Base-by-base conservation (phyloP, 2,113 vertebrate genomes). In the Austrofundulus limnaeus region DNA sequence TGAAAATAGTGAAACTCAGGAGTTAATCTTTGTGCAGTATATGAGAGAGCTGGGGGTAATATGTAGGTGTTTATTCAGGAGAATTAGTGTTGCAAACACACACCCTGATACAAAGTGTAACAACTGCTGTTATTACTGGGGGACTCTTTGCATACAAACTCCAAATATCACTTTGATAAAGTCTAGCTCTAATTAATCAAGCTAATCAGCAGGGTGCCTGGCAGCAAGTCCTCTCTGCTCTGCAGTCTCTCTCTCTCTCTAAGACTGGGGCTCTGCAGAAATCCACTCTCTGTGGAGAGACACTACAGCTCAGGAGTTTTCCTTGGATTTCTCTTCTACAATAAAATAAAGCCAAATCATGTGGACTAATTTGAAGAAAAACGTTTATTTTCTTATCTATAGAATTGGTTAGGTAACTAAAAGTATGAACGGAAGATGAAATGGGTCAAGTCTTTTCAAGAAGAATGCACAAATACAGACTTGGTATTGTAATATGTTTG, bases 161-260 rank as follows among this genome's bases (percentile, higher is more conserved):
- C 74, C 62, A 79, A 87, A 87, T 79, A 87, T 84, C 77, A 84
- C 83, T 81, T 83, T 77, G 75, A 85, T 82, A 76, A 72, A 77
- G 71, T 78, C 71, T 72, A 28, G 64, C 72, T 58, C 83, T 85
- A 80, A 86, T 89, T 89, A 89, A 86, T 87, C 83, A 85, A 76
- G 70, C 73, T 83, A 48, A 85, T 82, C 87, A 83, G 70, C 66
- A 50, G 83, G 85, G 61, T 61, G 51, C 45, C 80, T 78, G 79
- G 79, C 79, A 81, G 78, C 71, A 42, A 57, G 68, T 68, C 69
- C 66, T 67, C 62, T 43, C 50, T 53, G 38, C 74, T 72, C 73
- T 62, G 80, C 76, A 72, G 76, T 69, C 72, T 81, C 65, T 66
- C 74, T n/a, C 73, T 69, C 72, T 81, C 65, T 77, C 62, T 28